These are phyloP conservation scores for Danio rerio DNA, from an alignment of 2,113 vertebrate genomes.

Conservation along the genomic window DNA sequence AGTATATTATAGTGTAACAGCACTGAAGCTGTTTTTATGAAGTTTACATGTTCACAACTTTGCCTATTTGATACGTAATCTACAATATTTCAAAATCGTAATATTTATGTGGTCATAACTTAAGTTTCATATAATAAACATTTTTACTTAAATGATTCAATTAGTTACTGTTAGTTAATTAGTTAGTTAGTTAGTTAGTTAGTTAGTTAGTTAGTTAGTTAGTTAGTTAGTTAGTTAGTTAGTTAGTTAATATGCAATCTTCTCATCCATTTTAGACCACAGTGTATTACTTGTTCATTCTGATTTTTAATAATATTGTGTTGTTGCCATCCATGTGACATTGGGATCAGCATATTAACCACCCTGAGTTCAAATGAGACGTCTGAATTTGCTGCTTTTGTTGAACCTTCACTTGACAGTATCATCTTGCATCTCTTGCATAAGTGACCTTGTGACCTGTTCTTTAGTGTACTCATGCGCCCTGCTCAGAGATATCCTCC, in stretches of 20 bases:
- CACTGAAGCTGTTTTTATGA: no score
- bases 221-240: no score
- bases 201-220: no score
- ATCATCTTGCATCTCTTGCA: background rate
- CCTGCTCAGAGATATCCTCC: slow-evolving; percentile 91
- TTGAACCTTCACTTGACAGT: background rate
- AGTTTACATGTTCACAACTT: no score
- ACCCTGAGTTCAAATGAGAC: background rate
- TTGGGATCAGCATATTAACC: background rate
- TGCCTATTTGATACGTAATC: no score
- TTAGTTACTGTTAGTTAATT: no score
- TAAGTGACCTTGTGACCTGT: slow-evolving; percentile 17
- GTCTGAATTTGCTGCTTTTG: background rate
- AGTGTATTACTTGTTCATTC: background rate
- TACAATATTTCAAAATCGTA: no score
- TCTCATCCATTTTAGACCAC: background rate
- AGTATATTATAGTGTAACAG: no score
- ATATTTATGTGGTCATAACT: no score
- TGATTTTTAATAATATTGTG: background rate
- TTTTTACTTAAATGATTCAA: background rate
- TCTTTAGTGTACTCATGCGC: slow-evolving; percentile 91
- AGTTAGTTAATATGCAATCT: background rate
- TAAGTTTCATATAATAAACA: no score
- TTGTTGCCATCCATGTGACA: background rate
- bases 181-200: no score